Conservation (phyloP, 2,113 vertebrate species). For the Canis aureus region DNA sequence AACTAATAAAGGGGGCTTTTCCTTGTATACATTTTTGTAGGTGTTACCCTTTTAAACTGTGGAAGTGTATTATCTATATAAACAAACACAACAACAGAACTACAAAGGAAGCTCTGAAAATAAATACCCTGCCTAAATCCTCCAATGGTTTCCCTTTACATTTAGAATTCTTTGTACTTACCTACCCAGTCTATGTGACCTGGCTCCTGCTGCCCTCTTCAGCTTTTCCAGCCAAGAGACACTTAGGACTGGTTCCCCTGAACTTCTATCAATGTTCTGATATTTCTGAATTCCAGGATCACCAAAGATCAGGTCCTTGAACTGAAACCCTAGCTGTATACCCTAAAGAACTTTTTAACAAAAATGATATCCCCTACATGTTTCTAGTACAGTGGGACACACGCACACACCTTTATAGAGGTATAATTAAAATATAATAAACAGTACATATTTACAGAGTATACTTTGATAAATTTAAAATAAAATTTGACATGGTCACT, state of each 20-base stretch:
- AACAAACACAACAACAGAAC: background rate
- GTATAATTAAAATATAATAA: background rate
- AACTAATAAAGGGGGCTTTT: background rate
- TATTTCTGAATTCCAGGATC: background rate
- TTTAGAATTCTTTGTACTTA: background rate
- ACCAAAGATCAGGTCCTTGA: background rate
- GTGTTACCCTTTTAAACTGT: background rate
- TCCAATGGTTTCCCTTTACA: background rate
- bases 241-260: background rate
- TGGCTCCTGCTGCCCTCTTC: background rate
- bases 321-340: background rate
- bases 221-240: background rate
- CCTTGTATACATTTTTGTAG: background rate
- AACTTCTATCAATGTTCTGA: background rate
- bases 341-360: background rate
- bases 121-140: background rate
- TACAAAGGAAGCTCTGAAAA: conserved; percentile 1
- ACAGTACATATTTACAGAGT: background rate
- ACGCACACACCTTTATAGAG: background rate
- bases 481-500: background rate
- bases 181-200: background rate
- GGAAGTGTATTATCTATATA: background rate
- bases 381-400: background rate
- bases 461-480: background rate
- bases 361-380: background rate